Conservation (phyloP, 2,888 invertebrate genomes). For the Metellina segmentata region DNA sequence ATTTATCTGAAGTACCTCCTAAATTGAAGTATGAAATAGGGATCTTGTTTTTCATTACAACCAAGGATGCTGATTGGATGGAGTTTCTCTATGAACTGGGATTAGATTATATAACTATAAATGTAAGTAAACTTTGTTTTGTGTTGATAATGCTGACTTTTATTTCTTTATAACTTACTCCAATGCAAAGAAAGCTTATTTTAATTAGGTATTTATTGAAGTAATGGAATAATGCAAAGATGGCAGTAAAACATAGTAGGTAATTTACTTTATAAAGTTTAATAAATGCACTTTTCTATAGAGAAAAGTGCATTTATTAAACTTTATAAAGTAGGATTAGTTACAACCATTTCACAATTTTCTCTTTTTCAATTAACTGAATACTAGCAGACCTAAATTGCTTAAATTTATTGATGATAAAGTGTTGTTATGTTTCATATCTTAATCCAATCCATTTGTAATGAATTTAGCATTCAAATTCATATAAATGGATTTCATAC, state of each 20-base stretch:
- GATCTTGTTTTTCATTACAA: not conserved
- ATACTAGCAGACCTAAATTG: too few species aligned
- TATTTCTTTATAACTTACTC: not conserved
- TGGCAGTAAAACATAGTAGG: not conserved
- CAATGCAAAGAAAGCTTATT: not conserved
- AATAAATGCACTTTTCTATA: not conserved
- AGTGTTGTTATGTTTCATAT: too few species aligned
- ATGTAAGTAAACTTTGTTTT: not conserved
- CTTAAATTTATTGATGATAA: too few species aligned
- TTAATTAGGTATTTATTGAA: not conserved
- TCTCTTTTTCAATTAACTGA: too few species aligned
- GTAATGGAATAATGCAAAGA: not conserved
- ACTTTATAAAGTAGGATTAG: not conserved
- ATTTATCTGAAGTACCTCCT: not conserved
- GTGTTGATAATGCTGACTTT: not conserved
- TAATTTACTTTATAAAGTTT: not conserved
- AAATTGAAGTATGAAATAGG: constrained; percentile 3
- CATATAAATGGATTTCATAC: too few species aligned
- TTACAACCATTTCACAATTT: too few species aligned
- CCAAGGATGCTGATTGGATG: not conserved
- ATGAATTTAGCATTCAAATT: too few species aligned
- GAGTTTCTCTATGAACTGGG: not conserved
- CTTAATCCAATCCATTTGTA: too few species aligned
- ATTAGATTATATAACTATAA: not conserved
- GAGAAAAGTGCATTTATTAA: too few species aligned